Conservation (phyloP, 2,113 vertebrate genomes). For the Myotis yumanensis region DNA sequence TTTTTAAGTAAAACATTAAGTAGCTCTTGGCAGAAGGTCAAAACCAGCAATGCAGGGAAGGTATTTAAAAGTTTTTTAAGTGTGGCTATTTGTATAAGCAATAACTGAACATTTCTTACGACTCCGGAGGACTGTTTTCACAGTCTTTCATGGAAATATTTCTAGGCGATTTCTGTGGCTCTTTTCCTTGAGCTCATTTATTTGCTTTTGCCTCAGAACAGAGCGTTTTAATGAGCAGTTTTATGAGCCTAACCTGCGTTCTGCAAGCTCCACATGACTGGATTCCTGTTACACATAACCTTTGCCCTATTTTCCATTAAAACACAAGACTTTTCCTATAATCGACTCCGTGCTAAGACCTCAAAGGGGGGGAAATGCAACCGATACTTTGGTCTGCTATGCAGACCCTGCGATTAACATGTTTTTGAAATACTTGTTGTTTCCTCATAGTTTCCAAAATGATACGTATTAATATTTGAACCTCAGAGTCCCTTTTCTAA, state of each 20-base stretch:
- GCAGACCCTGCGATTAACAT: not conserved
- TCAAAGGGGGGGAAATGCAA: not conserved
- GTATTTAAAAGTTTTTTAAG: conserved; percentile 83
- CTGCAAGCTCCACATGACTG: conserved; percentile 41
- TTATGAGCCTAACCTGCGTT: conserved; percentile 66
- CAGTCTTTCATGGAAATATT: conserved; percentile 64
- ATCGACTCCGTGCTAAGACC: not conserved
- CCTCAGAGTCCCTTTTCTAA: not conserved
- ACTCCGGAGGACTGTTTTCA: conserved; percentile 54
- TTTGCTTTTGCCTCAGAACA: conserved; percentile 73
- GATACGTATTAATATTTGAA: not conserved
- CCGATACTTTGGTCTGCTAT: not conserved
- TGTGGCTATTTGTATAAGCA: conserved; percentile 75
- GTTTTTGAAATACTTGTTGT: not conserved
- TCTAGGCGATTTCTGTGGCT: conserved; percentile 62
- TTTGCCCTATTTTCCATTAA: conserved; percentile 75
- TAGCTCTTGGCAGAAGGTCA: conserved; percentile 81
- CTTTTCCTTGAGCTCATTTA: conserved; percentile 73
- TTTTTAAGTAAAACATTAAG: conserved; percentile 73
- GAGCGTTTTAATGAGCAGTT: conserved; percentile 59
- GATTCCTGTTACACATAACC: conserved; percentile 53
- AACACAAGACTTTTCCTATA: conserved; percentile 61
- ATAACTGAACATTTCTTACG: conserved; percentile 63
- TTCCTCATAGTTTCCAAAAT: not conserved
- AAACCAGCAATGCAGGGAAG: conserved; percentile 73